These are phyloP conservation scores for Pristionchus maxplancki DNA, from an alignment of 2,888 invertebrate species.

Conservation along the genomic window DNA sequence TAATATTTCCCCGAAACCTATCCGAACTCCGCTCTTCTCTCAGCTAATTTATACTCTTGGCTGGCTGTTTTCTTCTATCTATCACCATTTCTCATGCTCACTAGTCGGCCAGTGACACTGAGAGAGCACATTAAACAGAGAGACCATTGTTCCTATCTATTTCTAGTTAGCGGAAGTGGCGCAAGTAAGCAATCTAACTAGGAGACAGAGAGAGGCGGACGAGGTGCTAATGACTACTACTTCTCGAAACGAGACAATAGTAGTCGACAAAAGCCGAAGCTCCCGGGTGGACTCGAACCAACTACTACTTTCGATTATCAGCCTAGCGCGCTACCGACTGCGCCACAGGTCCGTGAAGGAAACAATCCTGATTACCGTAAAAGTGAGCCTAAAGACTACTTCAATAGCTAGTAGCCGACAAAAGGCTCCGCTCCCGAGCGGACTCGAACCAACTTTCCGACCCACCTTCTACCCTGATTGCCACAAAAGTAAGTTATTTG, in stretches of 20 bases:
- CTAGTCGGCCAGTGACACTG: no score
- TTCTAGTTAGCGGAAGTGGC: no score
- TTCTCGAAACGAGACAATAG: neutral
- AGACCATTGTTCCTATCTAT: no score
- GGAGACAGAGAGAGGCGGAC: neutral
- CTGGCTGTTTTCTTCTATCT: no score
- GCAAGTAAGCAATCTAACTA: slow-evolving; percentile 36
- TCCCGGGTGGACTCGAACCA: slow-evolving; percentile 86
- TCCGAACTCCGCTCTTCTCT: no score
- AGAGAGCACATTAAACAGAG: no score
- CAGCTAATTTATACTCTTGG: no score
- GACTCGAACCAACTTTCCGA: no score
- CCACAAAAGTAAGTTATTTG: neutral
- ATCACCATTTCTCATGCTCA: no score
- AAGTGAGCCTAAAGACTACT: slow-evolving; percentile 7
- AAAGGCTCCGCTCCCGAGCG: no score
- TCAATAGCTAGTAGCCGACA: no score
- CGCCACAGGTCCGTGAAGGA: slow-evolving; percentile 59
- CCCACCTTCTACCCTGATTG: neutral
- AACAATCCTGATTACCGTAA: neutral
- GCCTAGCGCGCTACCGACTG: slow-evolving; percentile 90
- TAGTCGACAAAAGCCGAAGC: slow-evolving; percentile 52
- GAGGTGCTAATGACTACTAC: slow-evolving; percentile 23
- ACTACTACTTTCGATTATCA: slow-evolving; percentile 99
- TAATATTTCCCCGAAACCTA: no score